phyloP scores from a whole-genome alignment of 1,140 invertebrate species.

The Drosophila pallidifrons region DNA sequence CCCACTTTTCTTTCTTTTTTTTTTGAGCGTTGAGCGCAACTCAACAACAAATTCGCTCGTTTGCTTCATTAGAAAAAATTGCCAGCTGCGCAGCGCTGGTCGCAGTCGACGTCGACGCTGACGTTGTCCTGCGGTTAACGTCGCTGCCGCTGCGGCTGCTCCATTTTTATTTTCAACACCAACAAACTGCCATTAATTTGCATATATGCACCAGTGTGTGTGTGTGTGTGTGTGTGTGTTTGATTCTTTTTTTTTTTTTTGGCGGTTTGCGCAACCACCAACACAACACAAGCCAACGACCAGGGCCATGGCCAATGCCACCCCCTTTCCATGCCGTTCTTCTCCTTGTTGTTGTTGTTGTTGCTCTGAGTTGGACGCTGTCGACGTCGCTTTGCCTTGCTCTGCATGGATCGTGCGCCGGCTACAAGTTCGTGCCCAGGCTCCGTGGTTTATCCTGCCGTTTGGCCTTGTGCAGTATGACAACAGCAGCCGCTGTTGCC shows the following conservation, averaged over 20 bases:
- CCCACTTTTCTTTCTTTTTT: slow-evolving; percentile 45
- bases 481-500: slow-evolving; percentile 83
- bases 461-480: slow-evolving; percentile 82
- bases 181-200: slow-evolving; percentile 73
- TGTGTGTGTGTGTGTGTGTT: slow-evolving; percentile 20
- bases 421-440: slow-evolving; percentile 58
- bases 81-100: slow-evolving; percentile 28
- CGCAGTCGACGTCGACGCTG: slow-evolving; percentile 22
- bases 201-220: slow-evolving; percentile 52
- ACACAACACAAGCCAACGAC: slow-evolving; percentile 40
- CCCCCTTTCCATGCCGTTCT: slow-evolving; percentile 48
- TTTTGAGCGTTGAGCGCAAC: slow-evolving; percentile 54
- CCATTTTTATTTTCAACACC: slow-evolving; percentile 73
- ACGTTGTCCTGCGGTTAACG: slow-evolving; percentile 34
- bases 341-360: background rate
- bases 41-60: slow-evolving; percentile 38
- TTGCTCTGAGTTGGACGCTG: slow-evolving; percentile 30
- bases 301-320: slow-evolving; percentile 79
- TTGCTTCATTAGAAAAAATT: slow-evolving; percentile 70
- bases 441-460: slow-evolving; percentile 84
- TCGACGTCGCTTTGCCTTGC: slow-evolving; percentile 2
- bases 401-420: slow-evolving; percentile 42
- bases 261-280: slow-evolving; percentile 59
- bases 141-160: slow-evolving; percentile 64
- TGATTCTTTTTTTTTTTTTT: slow-evolving; percentile 37